Conservation (phyloP, 2,113 vertebrate species). For the Tychaedon coryphoeus region DNA sequence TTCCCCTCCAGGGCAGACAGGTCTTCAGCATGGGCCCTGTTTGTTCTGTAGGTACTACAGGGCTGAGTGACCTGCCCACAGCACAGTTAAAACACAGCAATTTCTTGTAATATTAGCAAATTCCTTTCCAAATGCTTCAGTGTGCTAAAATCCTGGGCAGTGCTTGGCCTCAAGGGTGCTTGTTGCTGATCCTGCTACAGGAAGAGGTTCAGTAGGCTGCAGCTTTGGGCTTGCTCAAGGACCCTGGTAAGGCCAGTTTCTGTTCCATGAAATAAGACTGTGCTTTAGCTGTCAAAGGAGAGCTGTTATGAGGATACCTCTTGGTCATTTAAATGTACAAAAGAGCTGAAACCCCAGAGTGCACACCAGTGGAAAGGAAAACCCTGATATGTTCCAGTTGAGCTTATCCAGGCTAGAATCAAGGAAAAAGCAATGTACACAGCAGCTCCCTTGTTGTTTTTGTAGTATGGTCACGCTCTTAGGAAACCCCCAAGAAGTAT, state of each 20-base stretch:
- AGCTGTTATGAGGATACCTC: neutral
- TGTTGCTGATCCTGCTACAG: neutral
- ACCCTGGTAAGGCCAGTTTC: neutral
- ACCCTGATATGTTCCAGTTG: constrained; percentile 36
- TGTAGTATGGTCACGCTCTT: constrained; percentile 51
- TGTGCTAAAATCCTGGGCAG: neutral
- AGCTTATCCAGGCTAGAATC: constrained; percentile 36
- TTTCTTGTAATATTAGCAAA: neutral
- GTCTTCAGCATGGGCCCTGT: neutral
- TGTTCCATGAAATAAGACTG: neutral
- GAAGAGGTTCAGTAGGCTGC: neutral
- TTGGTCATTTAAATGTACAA: neutral
- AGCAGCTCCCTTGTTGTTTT: constrained; percentile 45
- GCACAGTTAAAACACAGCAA: neutral
- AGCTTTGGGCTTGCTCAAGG: neutral
- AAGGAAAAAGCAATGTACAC: constrained; percentile 34
- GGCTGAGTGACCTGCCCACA: neutral
- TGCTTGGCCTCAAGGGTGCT: neutral
- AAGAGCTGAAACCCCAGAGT: neutral
- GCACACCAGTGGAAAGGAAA: neutral
- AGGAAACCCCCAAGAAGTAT: constrained; percentile 62
- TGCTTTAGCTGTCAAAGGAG: neutral
- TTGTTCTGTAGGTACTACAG: neutral
- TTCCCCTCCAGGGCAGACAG: neutral
- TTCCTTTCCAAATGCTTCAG: neutral